These are phyloP conservation scores for Sigmodon hispidus DNA, from an alignment of 2,113 vertebrate genomes.

Conservation along the genomic window DNA sequence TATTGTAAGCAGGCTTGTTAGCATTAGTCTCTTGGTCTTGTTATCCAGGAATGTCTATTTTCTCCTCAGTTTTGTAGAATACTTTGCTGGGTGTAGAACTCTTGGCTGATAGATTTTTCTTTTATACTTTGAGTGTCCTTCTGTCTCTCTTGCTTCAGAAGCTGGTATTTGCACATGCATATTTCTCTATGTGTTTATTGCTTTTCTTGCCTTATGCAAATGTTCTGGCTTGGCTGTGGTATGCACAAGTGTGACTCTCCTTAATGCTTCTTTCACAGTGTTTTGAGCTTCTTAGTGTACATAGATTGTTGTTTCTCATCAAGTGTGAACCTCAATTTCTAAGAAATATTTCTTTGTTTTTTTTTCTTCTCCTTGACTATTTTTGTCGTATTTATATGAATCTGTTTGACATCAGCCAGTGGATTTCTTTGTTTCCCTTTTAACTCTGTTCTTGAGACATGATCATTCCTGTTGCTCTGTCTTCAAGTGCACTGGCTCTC, in stretches of 20 bases:
- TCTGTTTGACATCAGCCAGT: background rate
- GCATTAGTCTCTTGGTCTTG: background rate
- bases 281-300: background rate
- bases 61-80: background rate
- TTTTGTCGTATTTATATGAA: background rate
- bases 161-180: background rate
- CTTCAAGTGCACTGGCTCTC: background rate
- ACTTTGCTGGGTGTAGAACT: conserved; percentile 58
- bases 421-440: background rate
- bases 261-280: background rate
- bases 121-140: background rate
- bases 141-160: conserved; percentile 17
- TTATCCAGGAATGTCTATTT: conserved; percentile 44
- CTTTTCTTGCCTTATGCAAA: background rate
- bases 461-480: background rate
- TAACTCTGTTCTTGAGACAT: background rate
- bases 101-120: background rate
- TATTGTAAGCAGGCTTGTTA: conserved; percentile 17
- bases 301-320: background rate
- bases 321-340: background rate
- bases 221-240: background rate
- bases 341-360: background rate
- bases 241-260: background rate
- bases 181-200: background rate
- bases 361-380: background rate